Evolutionary conservation across 2,113 vertebrate species (phyloP), one percentile per base, ranked within the genome.

Genomic region (Ictalurus furcatus): DNA sequence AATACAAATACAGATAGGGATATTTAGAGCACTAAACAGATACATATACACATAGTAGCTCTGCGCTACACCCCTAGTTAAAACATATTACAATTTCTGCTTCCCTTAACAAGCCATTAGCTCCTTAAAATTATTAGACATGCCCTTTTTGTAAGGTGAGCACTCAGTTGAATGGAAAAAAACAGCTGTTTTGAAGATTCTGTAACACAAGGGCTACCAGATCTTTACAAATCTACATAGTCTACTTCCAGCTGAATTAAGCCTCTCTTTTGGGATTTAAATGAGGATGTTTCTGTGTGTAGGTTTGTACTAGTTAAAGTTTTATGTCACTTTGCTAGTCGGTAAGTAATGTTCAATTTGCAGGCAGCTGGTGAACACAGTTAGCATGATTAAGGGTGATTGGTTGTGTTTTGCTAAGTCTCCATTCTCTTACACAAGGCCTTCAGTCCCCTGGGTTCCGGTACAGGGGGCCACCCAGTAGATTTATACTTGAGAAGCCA

Each of bases 401-500:
- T 76, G 82, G 81, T 84, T 78, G 88, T 78, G 67, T 61, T 58
- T 84, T 81, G 37, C 21, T 63, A 83, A 74, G 21, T 58, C 54
- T 85, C 19, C 23, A 52, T 78, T 85, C 28, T 54, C 82, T 89
- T 40, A 54, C 61, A 71, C 86, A 63, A 73, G 19, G 25, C 63
- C 74, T 79, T 79, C 40, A 61, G 54, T 63, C 30, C 69, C 84
- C 89, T 81, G 87, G 67, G 86, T 85, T 48, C 54, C 37, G 21
- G 44, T n/a, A 65, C 40, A 90, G 81, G 79, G 92, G 95, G 91
- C 94, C 94, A 94, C 94, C 94, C 93, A 91, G 92, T 92, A 94
- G 93, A 95, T 92, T 91, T 95, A 92, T 92, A 90, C 91, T 88
- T 93, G 89, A 85, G 91, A 93, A 90, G 88, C 88, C 90, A 88